Base-by-base conservation (phyloP, 2,113 vertebrate species). In the Scopus umbretta region DNA sequence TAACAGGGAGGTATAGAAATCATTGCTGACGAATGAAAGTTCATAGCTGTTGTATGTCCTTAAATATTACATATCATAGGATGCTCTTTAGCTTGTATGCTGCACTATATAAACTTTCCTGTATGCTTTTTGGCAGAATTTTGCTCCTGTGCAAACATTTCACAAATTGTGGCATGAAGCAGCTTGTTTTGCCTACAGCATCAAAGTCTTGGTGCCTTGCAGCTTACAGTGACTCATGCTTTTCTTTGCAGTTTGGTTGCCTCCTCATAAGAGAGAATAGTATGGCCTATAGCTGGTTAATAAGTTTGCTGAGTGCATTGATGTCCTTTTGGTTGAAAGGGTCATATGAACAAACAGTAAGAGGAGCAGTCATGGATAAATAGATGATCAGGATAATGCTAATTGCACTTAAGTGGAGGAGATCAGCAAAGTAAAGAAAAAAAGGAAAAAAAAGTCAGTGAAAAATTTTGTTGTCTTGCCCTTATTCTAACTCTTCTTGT, bases 121-220 rank as follows among this genome's bases (percentile, higher is more conserved):
- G 21, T 62, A 25, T 45, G 65, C 30, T 95, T 90, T 83, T 68
- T 80, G 80, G 83, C 75, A 88, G 70, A 49, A 80, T 66, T 85
- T 89, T 82, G 11, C 71, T 95, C 53, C 62, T 1, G 3, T 94
- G 76, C 52, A 80, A 94, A 85, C 53, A 13, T 72, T 84, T 79
- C 62, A 78, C 52, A 61, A 79, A 92, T 58, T 23, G 42, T 45
- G 36, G 66, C 95, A 72, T 94, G 95, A 94, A 92, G 70, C 49
- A 91, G 58, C 92, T 92, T 95, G 95, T 86, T 97, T 94, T 85
- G 83, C 94, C 91, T 75, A 27, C 56, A 85, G 86, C 88, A 85
- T 88, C 88, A 81, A 90, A 89, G 83, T 80, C 83, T 59, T 42
- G 47, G 45, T 94, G 80, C 81, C 88, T 87, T 84, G 65, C 40